Evolutionary conservation across 2,888 invertebrate genomes (phyloP).

Genomic region (Pristionchus entomophagus): DNA sequence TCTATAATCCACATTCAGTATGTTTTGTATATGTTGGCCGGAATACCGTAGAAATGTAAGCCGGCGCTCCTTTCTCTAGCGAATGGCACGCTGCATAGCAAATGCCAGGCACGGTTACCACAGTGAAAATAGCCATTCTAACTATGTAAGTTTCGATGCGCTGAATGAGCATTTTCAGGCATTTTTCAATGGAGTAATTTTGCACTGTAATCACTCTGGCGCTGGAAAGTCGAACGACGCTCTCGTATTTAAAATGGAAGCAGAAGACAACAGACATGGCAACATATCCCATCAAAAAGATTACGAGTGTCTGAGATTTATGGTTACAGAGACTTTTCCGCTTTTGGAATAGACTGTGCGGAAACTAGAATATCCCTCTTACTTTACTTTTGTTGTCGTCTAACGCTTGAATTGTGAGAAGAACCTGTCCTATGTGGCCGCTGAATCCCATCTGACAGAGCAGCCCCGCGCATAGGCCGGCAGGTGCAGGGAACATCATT

Average conservation of each 20-base stretch:
- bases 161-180: neutral
- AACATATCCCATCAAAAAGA: neutral
- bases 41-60: neutral
- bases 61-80: neutral
- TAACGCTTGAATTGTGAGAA: too few relatives aligned
- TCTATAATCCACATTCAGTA: neutral
- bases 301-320: neutral
- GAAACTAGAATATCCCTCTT: neutral
- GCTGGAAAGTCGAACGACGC: neutral
- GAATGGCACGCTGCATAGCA: neutral
- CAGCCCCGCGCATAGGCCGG: neutral
- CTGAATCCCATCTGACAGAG: neutral
- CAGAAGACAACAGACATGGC: neutral
- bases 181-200: neutral
- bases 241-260: neutral
- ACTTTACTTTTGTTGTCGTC: neutral
- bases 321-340: neutral
- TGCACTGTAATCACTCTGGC: neutral
- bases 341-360: neutral
- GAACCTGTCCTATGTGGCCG: neutral
- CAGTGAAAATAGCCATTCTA: neutral
- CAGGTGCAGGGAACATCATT: neutral
- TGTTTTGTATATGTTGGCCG: too few relatives aligned
- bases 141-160: neutral
- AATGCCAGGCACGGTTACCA: neutral